These are phyloP conservation scores for Drosophila lacicola DNA, from an alignment of 2,888 invertebrate species.

Conservation along the genomic window DNA sequence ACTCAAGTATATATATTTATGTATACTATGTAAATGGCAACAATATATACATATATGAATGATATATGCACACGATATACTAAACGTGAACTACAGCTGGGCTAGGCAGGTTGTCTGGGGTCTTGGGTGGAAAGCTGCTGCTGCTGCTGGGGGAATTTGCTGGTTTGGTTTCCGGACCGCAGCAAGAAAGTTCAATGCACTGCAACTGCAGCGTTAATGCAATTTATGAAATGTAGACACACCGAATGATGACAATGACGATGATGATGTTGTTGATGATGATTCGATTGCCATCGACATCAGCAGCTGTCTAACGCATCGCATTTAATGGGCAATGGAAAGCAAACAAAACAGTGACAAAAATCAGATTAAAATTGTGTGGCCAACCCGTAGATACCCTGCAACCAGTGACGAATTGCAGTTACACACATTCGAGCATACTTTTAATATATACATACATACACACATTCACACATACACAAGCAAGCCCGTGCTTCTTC, in stretches of 20 bases:
- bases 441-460: no score
- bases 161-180: conserved; percentile 54
- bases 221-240: conserved; percentile 59
- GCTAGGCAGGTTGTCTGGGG: neutral
- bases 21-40: neutral
- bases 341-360: conserved; percentile 31
- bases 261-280: conserved; percentile 11
- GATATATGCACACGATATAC: neutral
- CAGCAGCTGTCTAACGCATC: conserved; percentile 31
- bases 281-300: conserved; percentile 18
- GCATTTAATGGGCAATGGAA: conserved; percentile 25
- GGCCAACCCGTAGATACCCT: neutral
- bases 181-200: conserved; percentile 60
- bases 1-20: neutral
- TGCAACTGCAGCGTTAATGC: conserved; percentile 53
- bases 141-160: conserved; percentile 15
- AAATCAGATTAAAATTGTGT: neutral
- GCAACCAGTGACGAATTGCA: no score
- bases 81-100: neutral
- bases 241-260: conserved; percentile 5
- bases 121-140: neutral
- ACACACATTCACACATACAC: no score
- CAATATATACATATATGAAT: neutral
- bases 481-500: no score
- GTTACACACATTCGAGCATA: no score